A percentile compares a stretch with the other conserved stretches of the same genome.
phyloP scores from a whole-genome alignment of 2,797 vertebrate genomes.

The Adelosebastes latens region DNA sequence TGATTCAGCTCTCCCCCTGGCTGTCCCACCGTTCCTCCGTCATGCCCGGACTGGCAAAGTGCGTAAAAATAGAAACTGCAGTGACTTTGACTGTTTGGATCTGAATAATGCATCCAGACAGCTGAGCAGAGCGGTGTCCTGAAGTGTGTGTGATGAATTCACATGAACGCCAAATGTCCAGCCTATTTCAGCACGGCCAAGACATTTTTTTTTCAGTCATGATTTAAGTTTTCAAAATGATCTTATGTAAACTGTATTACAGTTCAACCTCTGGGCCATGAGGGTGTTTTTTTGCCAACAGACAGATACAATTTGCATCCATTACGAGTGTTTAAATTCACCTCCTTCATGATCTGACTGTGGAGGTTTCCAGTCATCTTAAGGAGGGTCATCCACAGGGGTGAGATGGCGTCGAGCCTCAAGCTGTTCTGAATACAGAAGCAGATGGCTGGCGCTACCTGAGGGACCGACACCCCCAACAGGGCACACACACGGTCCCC shows the following conservation, averaged over 20 bases:
- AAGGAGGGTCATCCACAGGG: constrained; percentile 8
- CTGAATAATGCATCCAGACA: constrained; percentile 64
- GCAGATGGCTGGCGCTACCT: constrained; percentile 61
- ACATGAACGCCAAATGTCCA: background rate
- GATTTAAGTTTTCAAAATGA: background rate
- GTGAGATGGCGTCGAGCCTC: background rate
- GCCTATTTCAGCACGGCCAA: background rate
- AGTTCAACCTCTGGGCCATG: background rate
- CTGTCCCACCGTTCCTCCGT: background rate
- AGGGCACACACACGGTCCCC: background rate
- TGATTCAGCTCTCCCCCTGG: background rate
- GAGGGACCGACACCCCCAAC: constrained; percentile 24
- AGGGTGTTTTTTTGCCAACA: background rate
- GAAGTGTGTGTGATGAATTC: background rate
- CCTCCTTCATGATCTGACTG: background rate
- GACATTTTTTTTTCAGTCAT: background rate
- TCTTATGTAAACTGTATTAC: background rate
- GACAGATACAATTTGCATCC: background rate
- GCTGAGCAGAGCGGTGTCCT: constrained; percentile 3
- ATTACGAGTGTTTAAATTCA: background rate
- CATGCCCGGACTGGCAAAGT: background rate
- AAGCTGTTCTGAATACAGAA: constrained; percentile 22
- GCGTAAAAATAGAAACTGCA: constrained; percentile 55
- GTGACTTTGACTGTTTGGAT: constrained; percentile 12
- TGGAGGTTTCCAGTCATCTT: constrained; percentile 2